Evolutionary conservation across 2,797 vertebrate genomes (phyloP).

Genomic region (Tinamus major): DNA sequence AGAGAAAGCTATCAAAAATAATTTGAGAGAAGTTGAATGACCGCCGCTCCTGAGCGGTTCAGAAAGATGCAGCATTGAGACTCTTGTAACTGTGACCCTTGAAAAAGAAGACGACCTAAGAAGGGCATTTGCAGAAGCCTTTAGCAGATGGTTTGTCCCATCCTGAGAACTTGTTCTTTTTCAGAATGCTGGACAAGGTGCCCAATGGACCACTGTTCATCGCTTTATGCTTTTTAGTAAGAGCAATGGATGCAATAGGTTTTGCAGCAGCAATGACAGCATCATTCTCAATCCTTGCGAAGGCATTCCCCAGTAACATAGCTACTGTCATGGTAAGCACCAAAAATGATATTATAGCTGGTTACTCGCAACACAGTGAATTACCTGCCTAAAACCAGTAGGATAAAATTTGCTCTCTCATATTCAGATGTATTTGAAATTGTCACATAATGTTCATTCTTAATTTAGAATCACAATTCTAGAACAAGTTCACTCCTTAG

Average conservation of each 20-base stretch:
- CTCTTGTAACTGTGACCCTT: neutral
- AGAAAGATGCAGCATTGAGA: neutral
- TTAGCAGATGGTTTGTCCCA: neutral
- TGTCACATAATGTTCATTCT: accelerated
- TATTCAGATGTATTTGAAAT: neutral
- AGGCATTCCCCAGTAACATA: conserved; percentile 92
- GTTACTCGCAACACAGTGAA: neutral
- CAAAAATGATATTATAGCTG: neutral
- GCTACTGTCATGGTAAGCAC: conserved; percentile 92
- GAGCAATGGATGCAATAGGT: conserved; percentile 89
- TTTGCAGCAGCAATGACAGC: conserved; percentile 90
- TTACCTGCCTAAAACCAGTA: neutral
- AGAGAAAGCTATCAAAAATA: neutral
- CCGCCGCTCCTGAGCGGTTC: neutral
- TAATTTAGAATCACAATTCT: neutral
- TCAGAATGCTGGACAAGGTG: conserved; percentile 88
- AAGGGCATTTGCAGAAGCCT: neutral
- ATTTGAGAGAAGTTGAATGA: neutral
- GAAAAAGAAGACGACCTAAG: neutral
- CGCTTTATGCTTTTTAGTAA: conserved; percentile 88
- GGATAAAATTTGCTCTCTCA: neutral
- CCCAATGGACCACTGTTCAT: conserved; percentile 86
- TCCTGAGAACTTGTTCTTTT: neutral
- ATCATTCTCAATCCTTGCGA: conserved; percentile 88
- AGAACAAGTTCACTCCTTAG: neutral